These are phyloP conservation scores for Pollachius pollachius DNA, from an alignment of 2,113 vertebrate genomes.

Conservation along the genomic window DNA sequence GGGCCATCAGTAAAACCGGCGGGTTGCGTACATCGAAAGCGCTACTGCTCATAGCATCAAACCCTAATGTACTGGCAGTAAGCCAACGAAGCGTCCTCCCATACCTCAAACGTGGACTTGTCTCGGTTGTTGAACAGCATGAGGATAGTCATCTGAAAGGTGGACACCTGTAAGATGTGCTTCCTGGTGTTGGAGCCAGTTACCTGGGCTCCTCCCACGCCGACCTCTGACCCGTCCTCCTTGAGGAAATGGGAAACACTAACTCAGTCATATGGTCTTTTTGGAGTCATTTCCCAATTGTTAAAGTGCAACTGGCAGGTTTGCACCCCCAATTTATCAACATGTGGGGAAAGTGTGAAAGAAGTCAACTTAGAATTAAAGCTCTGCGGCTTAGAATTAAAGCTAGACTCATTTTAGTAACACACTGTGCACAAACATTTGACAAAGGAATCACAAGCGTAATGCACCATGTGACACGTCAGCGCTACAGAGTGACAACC, in stretches of 20 bases:
- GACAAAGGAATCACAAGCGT: too few species aligned
- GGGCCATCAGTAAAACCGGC: background rate
- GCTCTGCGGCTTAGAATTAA: too few species aligned
- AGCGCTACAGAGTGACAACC: too few species aligned
- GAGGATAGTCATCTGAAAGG: constrained; percentile 99
- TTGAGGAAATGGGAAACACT: constrained; percentile 44
- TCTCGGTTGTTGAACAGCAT: constrained; percentile 99
- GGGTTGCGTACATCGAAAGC: background rate
- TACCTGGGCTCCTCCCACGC: constrained; percentile 94
- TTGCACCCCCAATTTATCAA: too few species aligned
- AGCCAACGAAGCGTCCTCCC: background rate
- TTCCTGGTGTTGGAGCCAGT: constrained; percentile 98
- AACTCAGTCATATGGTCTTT: background rate
- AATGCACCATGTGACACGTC: too few species aligned
- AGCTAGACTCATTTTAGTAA: too few species aligned
- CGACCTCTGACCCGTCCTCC: constrained; percentile 98
- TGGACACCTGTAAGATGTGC: constrained; percentile 98
- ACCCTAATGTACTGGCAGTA: background rate
- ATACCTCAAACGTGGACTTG: constrained; percentile 96
- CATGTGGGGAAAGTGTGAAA: too few species aligned
- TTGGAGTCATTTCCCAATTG: too few species aligned
- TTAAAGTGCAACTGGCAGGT: too few species aligned
- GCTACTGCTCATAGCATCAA: background rate
- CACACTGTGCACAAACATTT: too few species aligned
- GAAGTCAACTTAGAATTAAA: too few species aligned